phyloP scores from a whole-genome alignment of 2,113 vertebrate genomes.

The Lanius collurio region DNA sequence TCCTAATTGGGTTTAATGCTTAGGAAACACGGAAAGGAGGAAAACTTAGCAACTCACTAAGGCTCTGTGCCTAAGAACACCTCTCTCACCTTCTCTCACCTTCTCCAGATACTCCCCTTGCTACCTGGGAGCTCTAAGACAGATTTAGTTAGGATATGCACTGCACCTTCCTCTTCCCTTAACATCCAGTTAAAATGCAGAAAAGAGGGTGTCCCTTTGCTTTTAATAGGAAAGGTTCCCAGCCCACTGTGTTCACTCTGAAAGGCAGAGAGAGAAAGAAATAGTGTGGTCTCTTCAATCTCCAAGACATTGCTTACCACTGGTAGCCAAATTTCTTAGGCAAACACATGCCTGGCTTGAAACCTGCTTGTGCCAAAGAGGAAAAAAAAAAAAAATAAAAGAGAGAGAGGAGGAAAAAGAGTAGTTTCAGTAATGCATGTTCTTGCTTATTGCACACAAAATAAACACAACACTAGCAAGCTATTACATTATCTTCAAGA shows the following conservation, averaged over 20 bases:
- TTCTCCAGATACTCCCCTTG: neutral
- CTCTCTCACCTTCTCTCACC: neutral
- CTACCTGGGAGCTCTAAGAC: neutral
- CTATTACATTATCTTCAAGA: neutral
- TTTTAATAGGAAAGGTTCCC: neutral
- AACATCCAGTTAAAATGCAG: neutral
- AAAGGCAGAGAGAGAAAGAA: neutral
- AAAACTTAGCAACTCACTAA: neutral
- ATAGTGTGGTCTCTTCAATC: neutral
- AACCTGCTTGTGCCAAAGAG: slow-evolving; percentile 68
- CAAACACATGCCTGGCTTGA: slow-evolving; percentile 81
- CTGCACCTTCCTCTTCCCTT: neutral
- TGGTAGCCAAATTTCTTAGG: slow-evolving; percentile 75
- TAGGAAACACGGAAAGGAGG: neutral
- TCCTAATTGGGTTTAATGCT: neutral
- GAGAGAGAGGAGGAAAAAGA: neutral
- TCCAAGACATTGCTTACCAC: slow-evolving; percentile 68
- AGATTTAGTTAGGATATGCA: neutral
- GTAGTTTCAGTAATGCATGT: neutral
- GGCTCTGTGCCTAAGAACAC: neutral
- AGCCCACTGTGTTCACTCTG: neutral
- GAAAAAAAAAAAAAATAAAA: neutral
- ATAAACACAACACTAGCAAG: neutral
- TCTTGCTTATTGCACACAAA: neutral
- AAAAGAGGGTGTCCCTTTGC: neutral